phyloP scores from a whole-genome alignment of 2,888 invertebrate genomes.

The Notodonta ziczac region DNA sequence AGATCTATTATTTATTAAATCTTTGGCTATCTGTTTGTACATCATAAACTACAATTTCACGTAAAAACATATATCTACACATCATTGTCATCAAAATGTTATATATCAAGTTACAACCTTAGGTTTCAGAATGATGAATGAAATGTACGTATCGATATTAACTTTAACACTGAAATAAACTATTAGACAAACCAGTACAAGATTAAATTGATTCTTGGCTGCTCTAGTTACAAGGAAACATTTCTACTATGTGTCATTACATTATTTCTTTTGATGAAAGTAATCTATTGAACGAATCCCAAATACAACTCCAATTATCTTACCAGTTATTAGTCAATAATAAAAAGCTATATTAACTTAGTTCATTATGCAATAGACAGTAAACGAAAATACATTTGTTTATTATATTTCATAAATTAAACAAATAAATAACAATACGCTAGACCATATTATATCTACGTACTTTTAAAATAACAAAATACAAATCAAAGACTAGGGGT shows the following conservation, averaged over 20 bases:
- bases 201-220: conserved; percentile 11
- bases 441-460: background rate
- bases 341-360: background rate
- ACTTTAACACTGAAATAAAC: conserved; percentile 39
- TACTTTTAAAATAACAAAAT: background rate
- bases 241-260: background rate
- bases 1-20: conserved; percentile 75
- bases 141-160: conserved; percentile 46
- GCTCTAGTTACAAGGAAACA: background rate
- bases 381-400: background rate
- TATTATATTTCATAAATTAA: background rate
- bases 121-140: conserved; percentile 73
- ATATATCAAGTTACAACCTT: conserved; percentile 82
- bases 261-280: conserved; percentile 1
- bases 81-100: conserved; percentile 71
- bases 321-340: background rate
- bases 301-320: background rate
- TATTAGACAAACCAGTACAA: conserved; percentile 37
- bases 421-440: background rate
- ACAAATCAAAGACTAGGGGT: conserved; percentile 20
- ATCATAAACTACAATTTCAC: conserved; percentile 76
- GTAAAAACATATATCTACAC: conserved; percentile 81
- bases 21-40: conserved; percentile 79
- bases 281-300: background rate
- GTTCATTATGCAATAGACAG: no score